Percentiles rank a stretch among this genome's conserved stretches.
phyloP scores from a whole-genome alignment of 1,140 invertebrate species.

The Cardiocondyla obscurior region DNA sequence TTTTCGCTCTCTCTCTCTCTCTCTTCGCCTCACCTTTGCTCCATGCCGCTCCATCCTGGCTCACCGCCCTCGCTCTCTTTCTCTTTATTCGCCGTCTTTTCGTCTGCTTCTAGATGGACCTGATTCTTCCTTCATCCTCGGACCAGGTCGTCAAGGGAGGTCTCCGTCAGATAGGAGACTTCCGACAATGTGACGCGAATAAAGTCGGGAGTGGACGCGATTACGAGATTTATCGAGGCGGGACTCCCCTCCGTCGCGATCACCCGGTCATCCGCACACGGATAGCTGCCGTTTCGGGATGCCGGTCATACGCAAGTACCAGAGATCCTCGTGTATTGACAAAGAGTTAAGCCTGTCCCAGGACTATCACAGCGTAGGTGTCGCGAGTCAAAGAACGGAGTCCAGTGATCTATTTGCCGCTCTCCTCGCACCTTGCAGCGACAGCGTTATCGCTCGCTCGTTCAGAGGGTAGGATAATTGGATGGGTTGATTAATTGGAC shows the following conservation, averaged over 20 bases:
- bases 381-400: neutral
- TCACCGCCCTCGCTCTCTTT: neutral
- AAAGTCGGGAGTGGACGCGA: neutral
- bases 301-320: neutral
- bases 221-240: neutral
- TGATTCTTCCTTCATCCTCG: constrained; percentile 64
- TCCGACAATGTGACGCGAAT: neutral
- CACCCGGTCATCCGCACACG: neutral
- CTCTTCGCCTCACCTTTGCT: constrained; percentile 11
- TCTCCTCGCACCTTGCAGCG: neutral
- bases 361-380: neutral
- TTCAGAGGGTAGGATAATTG: constrained; percentile 1
- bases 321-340: constrained; percentile 1
- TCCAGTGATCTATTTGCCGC: neutral
- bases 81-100: neutral
- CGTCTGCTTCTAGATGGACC: constrained; percentile 69
- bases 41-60: neutral
- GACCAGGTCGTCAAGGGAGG: constrained; percentile 51
- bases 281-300: neutral
- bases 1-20: neutral
- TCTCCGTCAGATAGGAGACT: constrained; percentile 34
- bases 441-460: constrained; percentile 7
- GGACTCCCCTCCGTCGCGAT: neutral
- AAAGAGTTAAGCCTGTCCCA: neutral
- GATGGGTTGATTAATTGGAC: constrained; percentile 19